phyloP scores from a whole-genome alignment of 92 coral and sea anemone genomes.

The Porites divaricata region DNA sequence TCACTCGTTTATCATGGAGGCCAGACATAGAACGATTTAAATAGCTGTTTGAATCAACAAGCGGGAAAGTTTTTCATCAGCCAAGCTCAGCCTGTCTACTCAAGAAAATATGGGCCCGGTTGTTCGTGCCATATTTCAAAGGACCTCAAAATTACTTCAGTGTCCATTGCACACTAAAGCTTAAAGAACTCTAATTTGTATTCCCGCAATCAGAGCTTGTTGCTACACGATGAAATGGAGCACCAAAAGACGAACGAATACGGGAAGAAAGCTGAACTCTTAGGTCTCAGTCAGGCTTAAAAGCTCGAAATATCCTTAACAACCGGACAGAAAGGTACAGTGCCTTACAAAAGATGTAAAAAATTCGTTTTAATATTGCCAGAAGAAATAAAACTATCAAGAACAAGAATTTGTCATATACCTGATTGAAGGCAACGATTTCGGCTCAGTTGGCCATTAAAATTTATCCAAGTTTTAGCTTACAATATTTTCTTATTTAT shows the following conservation, averaged over 20 bases:
- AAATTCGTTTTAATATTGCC: neutral
- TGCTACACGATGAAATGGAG: slow-evolving; percentile 13
- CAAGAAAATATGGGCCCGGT: neutral
- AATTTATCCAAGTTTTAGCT: slow-evolving; percentile 10
- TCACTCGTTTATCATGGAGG: slow-evolving; percentile 22
- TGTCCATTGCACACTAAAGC: slow-evolving; percentile 2
- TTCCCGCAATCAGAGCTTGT: slow-evolving; percentile 21
- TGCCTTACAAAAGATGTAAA: neutral
- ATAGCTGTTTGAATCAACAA: slow-evolving; percentile 24
- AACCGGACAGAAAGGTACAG: neutral
- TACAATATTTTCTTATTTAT: slow-evolving; percentile 48
- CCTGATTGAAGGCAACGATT: neutral
- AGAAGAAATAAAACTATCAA: neutral
- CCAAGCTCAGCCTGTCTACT: neutral
- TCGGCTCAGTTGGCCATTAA: slow-evolving; percentile 3
- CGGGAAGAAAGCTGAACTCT: neutral
- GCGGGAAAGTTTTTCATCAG: slow-evolving; percentile 13
- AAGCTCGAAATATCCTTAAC: slow-evolving; percentile 1
- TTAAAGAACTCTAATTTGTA: slow-evolving; percentile 8
- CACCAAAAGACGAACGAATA: slow-evolving; percentile 2
- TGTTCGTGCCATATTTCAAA: slow-evolving; percentile 9
- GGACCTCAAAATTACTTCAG: neutral
- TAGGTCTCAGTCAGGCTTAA: neutral
- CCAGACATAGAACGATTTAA: slow-evolving; percentile 28
- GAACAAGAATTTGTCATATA: neutral